A percentile compares a stretch with the other conserved stretches of the same genome.
Evolutionary conservation across 2,797 vertebrate species (phyloP).

Genomic region (Gymnoscopelus braueri): DNA sequence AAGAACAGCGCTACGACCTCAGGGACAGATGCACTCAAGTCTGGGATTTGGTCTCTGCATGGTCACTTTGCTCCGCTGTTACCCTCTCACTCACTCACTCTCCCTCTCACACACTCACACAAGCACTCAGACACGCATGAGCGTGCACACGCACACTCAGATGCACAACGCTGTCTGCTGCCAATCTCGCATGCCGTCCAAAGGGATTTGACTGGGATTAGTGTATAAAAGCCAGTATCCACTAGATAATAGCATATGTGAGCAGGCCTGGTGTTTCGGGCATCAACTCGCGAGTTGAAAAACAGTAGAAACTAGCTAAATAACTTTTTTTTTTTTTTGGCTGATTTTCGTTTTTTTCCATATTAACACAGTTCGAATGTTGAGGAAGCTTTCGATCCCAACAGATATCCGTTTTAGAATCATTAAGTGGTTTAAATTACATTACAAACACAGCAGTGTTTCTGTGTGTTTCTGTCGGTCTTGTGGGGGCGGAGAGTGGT

Average conservation of each 20-base stretch:
- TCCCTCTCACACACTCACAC: background rate
- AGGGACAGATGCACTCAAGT: constrained; percentile 61
- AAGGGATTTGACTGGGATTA: constrained; percentile 65
- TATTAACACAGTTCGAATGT: too few relatives aligned
- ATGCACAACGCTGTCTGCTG: background rate
- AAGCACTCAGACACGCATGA: background rate
- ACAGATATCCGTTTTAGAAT: too few relatives aligned
- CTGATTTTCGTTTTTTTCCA: too few relatives aligned
- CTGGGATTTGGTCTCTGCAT: constrained; percentile 60
- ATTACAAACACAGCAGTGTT: too few relatives aligned
- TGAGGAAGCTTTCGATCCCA: too few relatives aligned
- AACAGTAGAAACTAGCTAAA: too few relatives aligned
- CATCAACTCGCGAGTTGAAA: too few relatives aligned
- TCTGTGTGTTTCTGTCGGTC: too few relatives aligned
- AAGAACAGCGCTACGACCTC: constrained; percentile 49
- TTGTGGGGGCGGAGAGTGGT: too few relatives aligned
- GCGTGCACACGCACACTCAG: background rate
- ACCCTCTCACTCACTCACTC: constrained; percentile 22
- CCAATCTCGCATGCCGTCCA: constrained; percentile 39
- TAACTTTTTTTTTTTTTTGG: too few relatives aligned
- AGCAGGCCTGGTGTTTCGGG: too few relatives aligned
- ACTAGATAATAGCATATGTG: constrained; percentile 59
- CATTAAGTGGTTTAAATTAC: too few relatives aligned
- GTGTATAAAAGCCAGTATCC: constrained; percentile 58
- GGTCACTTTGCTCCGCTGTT: constrained; percentile 49